phyloP scores from a whole-genome alignment of 2,888 invertebrate genomes.

The Nomada flava region DNA sequence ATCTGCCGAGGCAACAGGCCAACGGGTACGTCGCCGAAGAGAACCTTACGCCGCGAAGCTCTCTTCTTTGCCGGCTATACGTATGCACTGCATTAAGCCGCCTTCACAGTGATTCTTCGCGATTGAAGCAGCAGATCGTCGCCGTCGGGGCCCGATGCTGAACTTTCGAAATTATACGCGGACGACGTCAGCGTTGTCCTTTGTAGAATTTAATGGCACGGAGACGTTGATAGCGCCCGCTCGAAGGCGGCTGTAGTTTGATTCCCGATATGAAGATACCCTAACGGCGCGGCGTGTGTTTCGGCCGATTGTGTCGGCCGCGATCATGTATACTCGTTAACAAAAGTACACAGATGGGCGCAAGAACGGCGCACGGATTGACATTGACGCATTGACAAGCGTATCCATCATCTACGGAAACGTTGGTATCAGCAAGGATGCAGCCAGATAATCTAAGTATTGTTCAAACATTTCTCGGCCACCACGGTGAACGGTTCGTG shows the following conservation, averaged over 20 bases:
- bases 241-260: background rate
- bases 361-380: background rate
- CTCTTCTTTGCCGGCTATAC: constrained; percentile 55
- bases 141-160: background rate
- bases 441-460: background rate
- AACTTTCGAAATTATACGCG: background rate
- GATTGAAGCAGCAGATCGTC: background rate
- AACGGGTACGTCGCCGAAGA: constrained; percentile 61
- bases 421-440: background rate
- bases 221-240: background rate
- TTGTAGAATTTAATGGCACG: background rate
- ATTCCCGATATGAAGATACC: constrained; percentile 51
- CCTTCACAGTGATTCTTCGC: constrained; percentile 52
- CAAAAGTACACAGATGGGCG: constrained; percentile 38
- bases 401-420: background rate
- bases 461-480: background rate
- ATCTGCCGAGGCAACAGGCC: constrained; percentile 72
- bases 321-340: constrained; percentile 51
- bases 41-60: constrained; percentile 58
- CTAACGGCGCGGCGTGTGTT: constrained; percentile 15
- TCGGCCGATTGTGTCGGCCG: constrained; percentile 36
- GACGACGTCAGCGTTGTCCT: background rate
- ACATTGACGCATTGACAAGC: background rate
- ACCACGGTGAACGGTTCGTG: background rate
- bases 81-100: constrained; percentile 52